phyloP scores from a whole-genome alignment of 2,888 invertebrate genomes.

The Eurytoma adleriae region DNA sequence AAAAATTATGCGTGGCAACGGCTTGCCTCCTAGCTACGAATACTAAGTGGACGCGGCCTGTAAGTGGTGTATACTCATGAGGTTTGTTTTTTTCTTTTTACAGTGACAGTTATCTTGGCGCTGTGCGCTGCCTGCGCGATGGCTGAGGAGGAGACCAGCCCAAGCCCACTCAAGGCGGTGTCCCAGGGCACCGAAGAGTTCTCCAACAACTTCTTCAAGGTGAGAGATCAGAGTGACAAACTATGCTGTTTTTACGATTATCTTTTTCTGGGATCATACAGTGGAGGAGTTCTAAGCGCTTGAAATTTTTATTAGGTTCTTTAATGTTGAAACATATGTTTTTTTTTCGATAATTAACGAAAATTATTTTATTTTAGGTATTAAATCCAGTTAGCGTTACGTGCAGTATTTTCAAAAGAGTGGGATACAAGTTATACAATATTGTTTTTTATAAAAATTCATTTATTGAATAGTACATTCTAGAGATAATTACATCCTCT shows the following conservation, averaged over 20 bases:
- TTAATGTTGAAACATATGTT: no score
- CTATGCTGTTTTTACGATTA: background rate
- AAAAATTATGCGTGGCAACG: background rate
- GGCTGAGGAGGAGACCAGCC: constrained; percentile 6
- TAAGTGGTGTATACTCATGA: background rate
- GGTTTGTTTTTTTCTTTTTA: constrained; percentile 22
- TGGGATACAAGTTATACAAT: no score
- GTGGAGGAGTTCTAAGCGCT: no score
- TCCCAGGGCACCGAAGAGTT: constrained; percentile 60
- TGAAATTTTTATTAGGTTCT: no score
- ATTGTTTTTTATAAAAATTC: no score
- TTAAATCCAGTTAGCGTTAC: no score
- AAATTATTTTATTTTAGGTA: no score
- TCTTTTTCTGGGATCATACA: no score
- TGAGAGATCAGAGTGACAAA: constrained; percentile 13
- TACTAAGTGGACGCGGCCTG: background rate
- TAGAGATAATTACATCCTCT: no score
- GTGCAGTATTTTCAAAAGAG: no score
- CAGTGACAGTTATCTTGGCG: constrained; percentile 39
- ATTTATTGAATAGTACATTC: no score
- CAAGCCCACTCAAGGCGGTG: constrained; percentile 59
- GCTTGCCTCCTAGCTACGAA: background rate
- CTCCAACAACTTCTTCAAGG: constrained; percentile 62
- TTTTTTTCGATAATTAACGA: no score
- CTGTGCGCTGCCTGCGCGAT: constrained; percentile 28